A percentile compares a stretch with the other conserved stretches of the same genome.
These are phyloP conservation scores for Iguana delicatissima DNA, from an alignment of 2,797 vertebrate species.

Conservation along the genomic window DNA sequence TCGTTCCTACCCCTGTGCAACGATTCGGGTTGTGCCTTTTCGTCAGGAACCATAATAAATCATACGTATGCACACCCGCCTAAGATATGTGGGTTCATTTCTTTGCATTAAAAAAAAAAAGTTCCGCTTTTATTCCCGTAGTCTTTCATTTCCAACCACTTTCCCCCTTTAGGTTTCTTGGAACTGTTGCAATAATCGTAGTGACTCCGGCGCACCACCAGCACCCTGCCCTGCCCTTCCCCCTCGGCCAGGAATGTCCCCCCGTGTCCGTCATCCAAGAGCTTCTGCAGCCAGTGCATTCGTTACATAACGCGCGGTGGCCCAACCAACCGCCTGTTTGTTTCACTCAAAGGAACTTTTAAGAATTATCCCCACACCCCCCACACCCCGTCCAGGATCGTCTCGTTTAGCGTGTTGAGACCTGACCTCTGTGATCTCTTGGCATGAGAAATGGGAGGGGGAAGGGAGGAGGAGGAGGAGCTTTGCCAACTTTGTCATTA, in stretches of 20 bases:
- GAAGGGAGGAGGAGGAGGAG: neutral
- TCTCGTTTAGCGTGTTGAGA: slow-evolving; percentile 15
- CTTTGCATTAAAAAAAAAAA: neutral
- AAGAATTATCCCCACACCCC: neutral
- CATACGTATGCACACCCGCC: neutral
- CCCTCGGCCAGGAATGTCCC: slow-evolving; percentile 76
- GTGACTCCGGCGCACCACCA: slow-evolving; percentile 62
- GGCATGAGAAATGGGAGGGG: neutral
- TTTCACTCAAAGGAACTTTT: slow-evolving; percentile 42
- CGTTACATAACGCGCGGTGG: slow-evolving; percentile 75
- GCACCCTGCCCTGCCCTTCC: slow-evolving; percentile 62
- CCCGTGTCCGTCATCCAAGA: slow-evolving; percentile 69
- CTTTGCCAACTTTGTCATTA: neutral
- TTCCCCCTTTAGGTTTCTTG: slow-evolving; percentile 58
- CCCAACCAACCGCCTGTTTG: slow-evolving; percentile 40
- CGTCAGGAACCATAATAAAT: too few species aligned
- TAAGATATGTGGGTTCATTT: neutral
- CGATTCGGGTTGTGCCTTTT: slow-evolving; percentile 43
- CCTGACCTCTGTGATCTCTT: slow-evolving; percentile 38
- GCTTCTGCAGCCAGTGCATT: slow-evolving; percentile 68
- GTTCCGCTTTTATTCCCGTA: too few species aligned
- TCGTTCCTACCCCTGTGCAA: slow-evolving; percentile 26
- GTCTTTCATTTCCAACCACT: slow-evolving; percentile 44
- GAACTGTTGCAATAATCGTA: slow-evolving; percentile 62
- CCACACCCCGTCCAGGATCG: neutral